These are phyloP conservation scores for Anguilla marmorata DNA, from an alignment of 2,797 vertebrate genomes.

Conservation along the genomic window DNA sequence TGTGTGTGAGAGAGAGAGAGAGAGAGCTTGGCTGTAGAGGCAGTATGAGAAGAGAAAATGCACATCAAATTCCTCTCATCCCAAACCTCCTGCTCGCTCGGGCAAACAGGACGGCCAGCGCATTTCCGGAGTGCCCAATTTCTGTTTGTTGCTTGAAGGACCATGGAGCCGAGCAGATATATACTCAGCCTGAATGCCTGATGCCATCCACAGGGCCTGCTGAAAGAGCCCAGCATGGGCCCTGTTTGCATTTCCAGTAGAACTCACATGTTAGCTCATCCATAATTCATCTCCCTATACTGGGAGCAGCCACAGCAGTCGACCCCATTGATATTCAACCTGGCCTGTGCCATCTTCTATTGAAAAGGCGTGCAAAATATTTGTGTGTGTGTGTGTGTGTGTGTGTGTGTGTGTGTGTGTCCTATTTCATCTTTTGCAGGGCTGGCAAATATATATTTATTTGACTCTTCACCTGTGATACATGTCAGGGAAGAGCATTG, in stretches of 20 bases:
- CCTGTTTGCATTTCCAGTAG: constrained; percentile 43
- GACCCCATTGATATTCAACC: constrained; percentile 2
- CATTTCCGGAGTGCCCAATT: background rate
- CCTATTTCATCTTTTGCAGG: background rate
- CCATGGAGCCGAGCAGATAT: background rate
- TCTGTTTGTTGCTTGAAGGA: background rate
- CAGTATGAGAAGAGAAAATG: background rate
- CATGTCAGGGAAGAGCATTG: background rate
- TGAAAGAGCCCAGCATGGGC: constrained; percentile 6
- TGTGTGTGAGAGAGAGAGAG: background rate
- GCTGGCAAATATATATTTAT: background rate
- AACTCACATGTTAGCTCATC: constrained; percentile 57
- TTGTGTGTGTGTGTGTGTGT: background rate
- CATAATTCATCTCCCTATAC: constrained; percentile 61
- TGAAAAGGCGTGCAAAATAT: background rate
- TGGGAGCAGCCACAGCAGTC: background rate
- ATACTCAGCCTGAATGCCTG: background rate
- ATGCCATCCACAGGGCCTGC: constrained; percentile 34
- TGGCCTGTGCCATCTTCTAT: background rate
- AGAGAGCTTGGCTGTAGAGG: background rate
- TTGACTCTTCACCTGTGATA: background rate
- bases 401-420: background rate
- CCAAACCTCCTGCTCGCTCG: background rate
- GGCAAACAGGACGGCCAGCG: background rate
- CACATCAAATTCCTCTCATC: background rate